Base-by-base conservation (phyloP, 1,140 invertebrate species). In the Solenopsis invicta region DNA sequence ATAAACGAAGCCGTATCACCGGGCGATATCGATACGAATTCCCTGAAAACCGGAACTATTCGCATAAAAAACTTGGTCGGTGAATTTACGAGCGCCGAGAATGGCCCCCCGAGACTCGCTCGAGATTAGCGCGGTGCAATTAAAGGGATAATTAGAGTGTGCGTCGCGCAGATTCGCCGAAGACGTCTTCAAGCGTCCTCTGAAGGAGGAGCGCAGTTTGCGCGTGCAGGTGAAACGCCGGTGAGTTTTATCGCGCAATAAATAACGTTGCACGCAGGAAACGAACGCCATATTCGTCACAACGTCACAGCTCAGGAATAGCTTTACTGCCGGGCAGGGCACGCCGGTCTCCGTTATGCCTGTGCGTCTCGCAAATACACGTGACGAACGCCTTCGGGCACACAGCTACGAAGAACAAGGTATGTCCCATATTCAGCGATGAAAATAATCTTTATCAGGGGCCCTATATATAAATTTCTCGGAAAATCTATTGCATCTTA, bases 241-340 rank as follows among this genome's bases (percentile, higher is more conserved):
- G 18, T 37, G 61, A 66, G 82, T 91, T 84, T 90, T 67, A 78
- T 76, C 87, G 62, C 84, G 90, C 82, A 67, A 89, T 91, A 91
- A 91, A 91, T 91, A 91, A 92, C 89, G 87, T 88, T 86, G 88
- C 74, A 71, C 84, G 90, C 92, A 92, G 92, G 92, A 92, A 92
- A 90, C 89, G 90, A 88, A 85, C 66, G 86, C 91, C 91, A 90
- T 92, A 92, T 90, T 92, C 82, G 88, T 92, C 87, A 81, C 85
- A 81, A 87, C 85, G 87, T 90, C 87, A 56, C 87, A 59, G 64
- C 71, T 81, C 85, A 81, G 62, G 88, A 91, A 91, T 88, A 92
- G 71, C 62, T 84, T 76, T 74, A 72, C 66, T 21, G 62, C 77
- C 45, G 77, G 29, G n/a, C 61, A 48, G 59, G 5, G 18, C 8